Percentiles rank a stretch among this genome's conserved stretches.
These are phyloP conservation scores for Melanotaenia maccullochi DNA, from an alignment of 2,797 vertebrate genomes.

Conservation along the genomic window DNA sequence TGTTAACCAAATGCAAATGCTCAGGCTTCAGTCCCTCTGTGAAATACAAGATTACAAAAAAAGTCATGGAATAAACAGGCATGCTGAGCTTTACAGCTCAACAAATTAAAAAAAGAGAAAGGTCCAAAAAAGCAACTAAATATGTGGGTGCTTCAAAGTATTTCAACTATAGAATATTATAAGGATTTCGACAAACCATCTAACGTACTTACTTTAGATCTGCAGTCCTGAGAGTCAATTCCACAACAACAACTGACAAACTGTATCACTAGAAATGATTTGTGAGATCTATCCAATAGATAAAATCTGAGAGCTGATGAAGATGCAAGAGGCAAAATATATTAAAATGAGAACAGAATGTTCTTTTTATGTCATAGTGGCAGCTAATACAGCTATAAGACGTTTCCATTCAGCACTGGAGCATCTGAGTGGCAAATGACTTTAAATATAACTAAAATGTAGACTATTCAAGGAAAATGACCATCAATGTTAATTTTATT, in stretches of 20 bases:
- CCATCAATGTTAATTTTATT: no score
- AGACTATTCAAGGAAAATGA: no score
- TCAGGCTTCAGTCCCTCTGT: background rate
- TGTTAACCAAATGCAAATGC: constrained; percentile 7
- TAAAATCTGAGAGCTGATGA: no score
- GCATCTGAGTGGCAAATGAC: background rate
- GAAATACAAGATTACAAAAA: background rate
- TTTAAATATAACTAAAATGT: background rate
- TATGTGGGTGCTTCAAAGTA: background rate
- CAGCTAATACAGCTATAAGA: no score
- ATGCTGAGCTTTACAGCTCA: background rate
- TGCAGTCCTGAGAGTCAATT: background rate
- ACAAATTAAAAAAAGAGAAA: background rate
- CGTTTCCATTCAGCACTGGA: background rate
- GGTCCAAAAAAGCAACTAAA: background rate
- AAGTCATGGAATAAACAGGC: background rate
- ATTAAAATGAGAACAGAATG: no score
- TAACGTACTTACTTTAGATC: background rate
- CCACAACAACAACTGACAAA: background rate
- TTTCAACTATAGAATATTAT: background rate
- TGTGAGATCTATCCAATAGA: background rate
- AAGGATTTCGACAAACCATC: background rate
- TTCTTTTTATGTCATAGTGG: no score
- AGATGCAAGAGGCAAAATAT: background rate
- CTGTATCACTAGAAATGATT: background rate